A percentile compares a stretch with the other conserved stretches of the same genome.
Evolutionary conservation across 2,797 vertebrate genomes (phyloP).

Genomic region (Semotilus atromaculatus): DNA sequence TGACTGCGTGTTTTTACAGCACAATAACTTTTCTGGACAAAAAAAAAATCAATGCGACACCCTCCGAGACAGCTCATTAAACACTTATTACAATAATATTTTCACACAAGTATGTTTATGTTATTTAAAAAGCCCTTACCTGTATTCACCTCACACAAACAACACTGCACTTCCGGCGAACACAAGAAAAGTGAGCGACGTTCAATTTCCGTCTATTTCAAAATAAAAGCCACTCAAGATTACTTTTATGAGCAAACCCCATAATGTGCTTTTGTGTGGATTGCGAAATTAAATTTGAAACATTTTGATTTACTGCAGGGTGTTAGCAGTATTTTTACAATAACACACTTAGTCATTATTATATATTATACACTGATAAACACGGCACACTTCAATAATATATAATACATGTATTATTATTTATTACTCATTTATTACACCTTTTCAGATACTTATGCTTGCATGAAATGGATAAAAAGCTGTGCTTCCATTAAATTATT

Average conservation of each 20-base stretch:
- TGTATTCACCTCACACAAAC: background rate
- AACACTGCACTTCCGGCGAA: background rate
- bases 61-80: background rate
- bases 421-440: background rate
- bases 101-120: background rate
- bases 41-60: background rate
- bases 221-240: constrained; percentile 23
- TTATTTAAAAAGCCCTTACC: background rate
- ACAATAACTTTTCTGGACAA: background rate
- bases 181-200: background rate
- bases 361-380: background rate
- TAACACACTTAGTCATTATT: background rate
- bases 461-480: background rate
- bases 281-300: background rate
- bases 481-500: background rate
- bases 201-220: background rate
- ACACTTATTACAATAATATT: background rate
- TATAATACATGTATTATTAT: background rate
- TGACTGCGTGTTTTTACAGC: background rate
- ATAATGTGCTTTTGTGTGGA: background rate
- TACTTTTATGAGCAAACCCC: background rate
- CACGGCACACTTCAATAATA: background rate
- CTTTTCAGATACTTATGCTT: background rate
- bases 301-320: background rate
- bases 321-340: background rate